Evolutionary conservation across 2,113 vertebrate genomes (phyloP).

Genomic region (Egretta garzetta): DNA sequence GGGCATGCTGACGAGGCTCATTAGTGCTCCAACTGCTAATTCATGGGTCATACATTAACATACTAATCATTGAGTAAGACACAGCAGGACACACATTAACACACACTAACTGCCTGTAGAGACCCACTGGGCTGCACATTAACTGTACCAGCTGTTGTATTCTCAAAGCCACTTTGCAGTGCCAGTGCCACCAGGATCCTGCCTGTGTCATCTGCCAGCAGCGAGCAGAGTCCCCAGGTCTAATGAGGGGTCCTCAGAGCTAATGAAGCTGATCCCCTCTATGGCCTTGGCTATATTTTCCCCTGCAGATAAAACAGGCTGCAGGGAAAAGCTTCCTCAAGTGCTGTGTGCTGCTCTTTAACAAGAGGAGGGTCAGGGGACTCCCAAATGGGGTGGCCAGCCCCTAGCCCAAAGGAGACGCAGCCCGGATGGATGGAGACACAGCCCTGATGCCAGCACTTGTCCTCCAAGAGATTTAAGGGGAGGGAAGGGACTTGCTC

Average conservation of each 20-base stretch:
- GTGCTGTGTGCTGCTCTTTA: background rate
- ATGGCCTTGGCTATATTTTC: background rate
- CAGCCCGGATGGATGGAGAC: background rate
- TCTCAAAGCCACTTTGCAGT: background rate
- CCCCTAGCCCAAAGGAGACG: background rate
- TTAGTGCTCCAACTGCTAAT: constrained; percentile 16
- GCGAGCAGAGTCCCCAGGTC: background rate
- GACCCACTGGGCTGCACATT: background rate
- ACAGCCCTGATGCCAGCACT: background rate
- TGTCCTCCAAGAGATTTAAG: background rate
- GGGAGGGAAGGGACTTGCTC: background rate
- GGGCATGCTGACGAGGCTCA: background rate
- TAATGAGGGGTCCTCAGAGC: background rate
- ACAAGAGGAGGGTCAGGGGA: background rate
- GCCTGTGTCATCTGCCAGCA: background rate
- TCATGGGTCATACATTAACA: constrained; percentile 4
- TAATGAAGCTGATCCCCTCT: background rate
- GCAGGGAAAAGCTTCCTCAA: background rate
- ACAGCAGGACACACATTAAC: constrained; percentile 53
- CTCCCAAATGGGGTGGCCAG: too few relatives aligned
- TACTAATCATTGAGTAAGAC: background rate
- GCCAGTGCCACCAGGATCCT: background rate
- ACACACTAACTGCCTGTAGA: background rate
- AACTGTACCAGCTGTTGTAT: background rate
- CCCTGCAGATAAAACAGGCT: background rate